Base-by-base conservation (phyloP, 2,888 invertebrate species). In the Lepeophtheirus nordmannii region DNA sequence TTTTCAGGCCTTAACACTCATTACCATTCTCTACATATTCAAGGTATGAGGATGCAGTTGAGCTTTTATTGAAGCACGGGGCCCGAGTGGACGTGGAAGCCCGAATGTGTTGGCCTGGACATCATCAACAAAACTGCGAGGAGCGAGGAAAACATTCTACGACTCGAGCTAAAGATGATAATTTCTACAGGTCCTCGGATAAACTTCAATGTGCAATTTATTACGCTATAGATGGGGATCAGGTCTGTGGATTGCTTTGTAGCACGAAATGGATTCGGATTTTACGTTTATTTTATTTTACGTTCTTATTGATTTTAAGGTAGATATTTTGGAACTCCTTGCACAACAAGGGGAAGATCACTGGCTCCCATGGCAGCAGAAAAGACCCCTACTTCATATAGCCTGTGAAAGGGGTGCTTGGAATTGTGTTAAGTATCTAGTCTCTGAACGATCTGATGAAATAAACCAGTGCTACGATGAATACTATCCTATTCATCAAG, bases 401-500 rank as follows among this genome's bases (percentile, higher is more conserved):
- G 84, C 85, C 0, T 85, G 84, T 71, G 84, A 85, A 72, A 76
- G 84, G 40, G 84, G 83, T 20, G 84, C 85, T 38, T 85, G 84
- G 84, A 80, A 81, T 69, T 85, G 85, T 74, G 83, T 84, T 2
- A 82, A 83, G 72, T 82, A 82, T 72, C 74, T 85, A 68, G 81
- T 84, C 10, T 78, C 80, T 17, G 66, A 66, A 23, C 59, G 70
- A 56, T 80, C 82, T 46, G 83, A 84, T 70, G 84, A 85, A 75
- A 83, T 85, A 60, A 83, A 85, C 74, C 79, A 82, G 68, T 81
- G 84, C 67, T 83, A 82, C 74, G 84, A 85, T 72, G 86, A 85
- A 75, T 85, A 85, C 74, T 85, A 83, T 74, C 86, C 86, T n/a
- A 82, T 86, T 68, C 84, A 86, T 74, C 83, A 85, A 69, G 78